Evolutionary conservation across 2,888 invertebrate genomes (phyloP), one percentile per base, ranked within the genome.

Genomic region (Lepidochrysops patricia): DNA sequence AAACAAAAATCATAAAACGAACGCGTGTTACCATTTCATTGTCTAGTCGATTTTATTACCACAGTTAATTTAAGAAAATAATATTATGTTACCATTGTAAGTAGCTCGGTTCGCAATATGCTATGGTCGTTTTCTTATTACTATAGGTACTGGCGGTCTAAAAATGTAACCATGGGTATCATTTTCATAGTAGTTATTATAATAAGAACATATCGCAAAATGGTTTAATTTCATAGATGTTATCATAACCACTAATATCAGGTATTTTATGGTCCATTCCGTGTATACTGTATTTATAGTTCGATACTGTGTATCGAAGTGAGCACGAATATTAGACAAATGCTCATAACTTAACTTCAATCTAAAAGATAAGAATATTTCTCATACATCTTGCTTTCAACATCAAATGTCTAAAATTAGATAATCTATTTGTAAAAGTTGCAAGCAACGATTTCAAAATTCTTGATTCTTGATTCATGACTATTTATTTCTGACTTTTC

Each of bases 121-220:
- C n/a, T n/a, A n/a, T n/a, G n/a, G n/a, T n/a, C n/a, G n/a, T n/a
- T n/a, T n/a, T n/a, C n/a, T 57, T 15, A n/a, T 50, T 13, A 26
- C n/a, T 13, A 15, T 15, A n/a, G n/a, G n/a, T n/a, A 52, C 15
- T 19, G 5, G 27, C 27, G 27, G 26, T 52, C 52, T 52, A 27
- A 43, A 26, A 7, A 15, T 43, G 15, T 13, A 4, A 43, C 52
- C 26, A 27, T 52, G 27, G 52, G 27, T 27, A 26, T 26, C 15
- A 29, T 26, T 26, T 15, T 52, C 43, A 43, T 52, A 15, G 19
- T 43, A 43, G 9, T 27, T 12, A 27, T 52, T 27, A 34, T 5
- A 12, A 12, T 52, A 52, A 52, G n/a, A n/a, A 52, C 52, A 52
- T 52, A 52, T 52, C 27, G 27, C 27, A 27, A 27, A 52, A 52